Conservation (phyloP, 2,797 vertebrate genomes). For the Cryptoblepharus egeriae region DNA sequence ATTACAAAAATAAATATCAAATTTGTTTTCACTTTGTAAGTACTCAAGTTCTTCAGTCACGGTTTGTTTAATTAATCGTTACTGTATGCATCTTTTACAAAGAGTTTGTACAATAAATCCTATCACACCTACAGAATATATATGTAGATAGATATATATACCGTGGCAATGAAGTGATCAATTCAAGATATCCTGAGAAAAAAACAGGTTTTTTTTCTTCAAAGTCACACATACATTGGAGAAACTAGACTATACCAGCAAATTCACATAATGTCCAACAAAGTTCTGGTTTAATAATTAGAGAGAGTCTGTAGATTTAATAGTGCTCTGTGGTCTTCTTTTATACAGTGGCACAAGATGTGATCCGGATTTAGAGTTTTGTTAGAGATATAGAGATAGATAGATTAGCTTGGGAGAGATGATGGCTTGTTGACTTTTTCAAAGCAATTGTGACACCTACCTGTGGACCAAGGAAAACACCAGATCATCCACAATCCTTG, state of each 20-base stretch:
- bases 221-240: constrained; percentile 90
- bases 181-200: constrained; percentile 96
- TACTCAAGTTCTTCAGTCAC: constrained; percentile 90
- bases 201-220: constrained; percentile 72
- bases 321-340: constrained; percentile 84
- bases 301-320: constrained; percentile 76
- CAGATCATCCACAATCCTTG: constrained; percentile 78
- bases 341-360: constrained; percentile 88
- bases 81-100: constrained; percentile 88
- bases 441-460: constrained; percentile 99
- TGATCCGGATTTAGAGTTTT: constrained; percentile 84
- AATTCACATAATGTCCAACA: constrained; percentile 79
- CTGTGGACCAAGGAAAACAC: constrained; percentile 92
- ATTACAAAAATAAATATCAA: constrained; percentile 99
- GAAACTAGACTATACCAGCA: constrained; percentile 83
- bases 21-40: constrained; percentile 96
- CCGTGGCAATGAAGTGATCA: constrained; percentile 94
- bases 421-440: constrained; percentile 89
- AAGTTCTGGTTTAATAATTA: constrained; percentile 73
- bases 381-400: constrained; percentile 66
- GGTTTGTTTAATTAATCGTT: constrained; percentile 77
- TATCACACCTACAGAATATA: constrained; percentile 88
- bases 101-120: constrained; percentile 88
- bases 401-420: constrained; percentile 83
- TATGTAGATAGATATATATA: constrained; percentile 68